Evolutionary conservation across 53 echinoderm and acorn worm species (phyloP).

Genomic region (Apostichopus leukothele): DNA sequence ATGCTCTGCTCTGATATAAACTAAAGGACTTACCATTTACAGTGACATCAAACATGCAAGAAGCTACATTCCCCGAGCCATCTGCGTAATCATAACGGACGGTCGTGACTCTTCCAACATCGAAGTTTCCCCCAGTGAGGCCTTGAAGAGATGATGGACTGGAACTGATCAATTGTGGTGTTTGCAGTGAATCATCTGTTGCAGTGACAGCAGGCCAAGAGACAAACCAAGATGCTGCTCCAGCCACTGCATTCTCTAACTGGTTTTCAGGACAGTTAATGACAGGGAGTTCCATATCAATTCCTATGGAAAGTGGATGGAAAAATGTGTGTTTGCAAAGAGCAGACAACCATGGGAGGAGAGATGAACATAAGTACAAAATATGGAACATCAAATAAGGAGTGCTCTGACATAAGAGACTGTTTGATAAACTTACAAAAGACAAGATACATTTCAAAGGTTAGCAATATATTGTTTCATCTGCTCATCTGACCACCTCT

Average conservation of each 20-base stretch:
- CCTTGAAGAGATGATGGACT: background rate
- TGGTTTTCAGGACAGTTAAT: conserved; percentile 6
- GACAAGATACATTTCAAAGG: too few relatives aligned
- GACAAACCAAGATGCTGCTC: background rate
- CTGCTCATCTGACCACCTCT: too few relatives aligned
- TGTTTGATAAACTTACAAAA: too few relatives aligned
- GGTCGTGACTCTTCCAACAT: conserved; percentile 47
- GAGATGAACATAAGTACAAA: too few relatives aligned
- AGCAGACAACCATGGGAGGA: too few relatives aligned
- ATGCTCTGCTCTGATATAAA: too few relatives aligned
- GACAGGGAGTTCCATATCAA: background rate
- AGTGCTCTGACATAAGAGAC: too few relatives aligned
- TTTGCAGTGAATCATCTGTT: background rate
- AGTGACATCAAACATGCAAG: conserved; percentile 60
- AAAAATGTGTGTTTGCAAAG: too few relatives aligned
- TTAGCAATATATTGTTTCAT: too few relatives aligned
- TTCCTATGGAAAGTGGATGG: background rate
- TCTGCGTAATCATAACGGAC: conserved; percentile 68
- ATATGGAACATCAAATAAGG: too few relatives aligned
- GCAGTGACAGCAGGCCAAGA: conserved; percentile 2
- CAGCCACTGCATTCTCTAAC: background rate
- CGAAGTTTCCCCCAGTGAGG: conserved; percentile 35
- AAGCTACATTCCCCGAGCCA: conserved; percentile 45
- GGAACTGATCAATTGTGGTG: conserved; percentile 1
- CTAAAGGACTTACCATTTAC: background rate